Percentiles rank a stretch among this genome's conserved stretches.
phyloP scores from a whole-genome alignment of 2,113 vertebrate species.

The Zapus hudsonius region DNA sequence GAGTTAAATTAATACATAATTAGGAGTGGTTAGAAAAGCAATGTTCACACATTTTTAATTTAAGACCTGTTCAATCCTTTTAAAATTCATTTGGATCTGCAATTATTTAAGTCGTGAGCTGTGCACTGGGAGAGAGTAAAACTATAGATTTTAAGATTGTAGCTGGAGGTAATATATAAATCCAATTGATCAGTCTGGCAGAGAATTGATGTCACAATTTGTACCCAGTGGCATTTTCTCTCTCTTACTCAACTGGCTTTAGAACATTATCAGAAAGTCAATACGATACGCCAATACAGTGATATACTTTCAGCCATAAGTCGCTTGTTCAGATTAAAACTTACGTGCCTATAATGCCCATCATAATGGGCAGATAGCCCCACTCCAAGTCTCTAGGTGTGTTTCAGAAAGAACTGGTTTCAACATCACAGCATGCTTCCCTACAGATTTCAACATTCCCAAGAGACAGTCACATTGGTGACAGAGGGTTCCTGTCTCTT shows the following conservation, averaged over 20 bases:
- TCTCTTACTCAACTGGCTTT: constrained; percentile 85
- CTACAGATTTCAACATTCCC: constrained; percentile 84
- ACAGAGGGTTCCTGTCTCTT: constrained; percentile 87
- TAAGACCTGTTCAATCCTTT: constrained; percentile 83
- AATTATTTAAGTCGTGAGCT: constrained; percentile 85
- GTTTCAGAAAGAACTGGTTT: constrained; percentile 81
- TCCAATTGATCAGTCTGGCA: constrained; percentile 90
- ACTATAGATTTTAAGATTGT: constrained; percentile 86
- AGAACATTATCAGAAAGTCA: constrained; percentile 91
- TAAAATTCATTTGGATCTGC: constrained; percentile 87
- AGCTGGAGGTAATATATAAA: constrained; percentile 90
- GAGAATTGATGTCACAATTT: constrained; percentile 90
- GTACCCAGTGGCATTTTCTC: constrained; percentile 88
- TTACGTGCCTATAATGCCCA: constrained; percentile 80
- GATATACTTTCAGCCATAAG: constrained; percentile 85
- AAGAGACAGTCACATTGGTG: constrained; percentile 83
- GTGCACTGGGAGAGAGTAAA: constrained; percentile 83
- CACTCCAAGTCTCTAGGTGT: constrained; percentile 85
- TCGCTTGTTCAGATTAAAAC: constrained; percentile 85
- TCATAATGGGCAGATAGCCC: constrained; percentile 88
- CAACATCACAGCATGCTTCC: constrained; percentile 59
- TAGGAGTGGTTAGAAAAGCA: constrained; percentile 85
- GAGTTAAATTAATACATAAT: constrained; percentile 85
- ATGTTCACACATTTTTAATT: constrained; percentile 86
- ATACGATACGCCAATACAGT: constrained; percentile 87